A percentile compares a stretch with the other conserved stretches of the same genome.
Conservation (phyloP, 2,888 invertebrate species). For the Melanotus villosus region DNA sequence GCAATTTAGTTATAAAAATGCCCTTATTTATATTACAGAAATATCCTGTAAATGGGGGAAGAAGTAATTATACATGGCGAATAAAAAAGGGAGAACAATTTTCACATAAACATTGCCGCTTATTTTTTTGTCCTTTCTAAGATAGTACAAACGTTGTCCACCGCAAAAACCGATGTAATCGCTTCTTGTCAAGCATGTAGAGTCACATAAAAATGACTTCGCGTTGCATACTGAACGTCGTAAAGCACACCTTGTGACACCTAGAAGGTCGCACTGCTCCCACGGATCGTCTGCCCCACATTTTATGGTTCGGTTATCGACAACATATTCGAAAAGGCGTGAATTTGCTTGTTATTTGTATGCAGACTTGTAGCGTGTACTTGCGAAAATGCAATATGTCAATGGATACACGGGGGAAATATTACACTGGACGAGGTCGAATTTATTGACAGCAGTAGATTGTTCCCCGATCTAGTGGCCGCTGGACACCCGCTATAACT, state of each 20-base stretch:
- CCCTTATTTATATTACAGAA: constrained; percentile 39
- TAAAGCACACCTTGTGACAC: constrained; percentile 62
- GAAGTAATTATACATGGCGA: constrained; percentile 40
- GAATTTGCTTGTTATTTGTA: constrained; percentile 58
- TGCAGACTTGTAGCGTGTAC: constrained; percentile 58
- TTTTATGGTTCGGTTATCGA: constrained; percentile 59
- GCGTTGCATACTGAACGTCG: constrained; percentile 60
- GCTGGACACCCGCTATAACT: constrained; percentile 67
- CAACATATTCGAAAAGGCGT: constrained; percentile 54
- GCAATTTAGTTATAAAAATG: constrained; percentile 37
- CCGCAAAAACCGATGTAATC: constrained; percentile 64
- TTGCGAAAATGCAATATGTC: constrained; percentile 66
- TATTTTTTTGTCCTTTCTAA: too few species aligned
- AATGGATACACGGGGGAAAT: constrained; percentile 66
- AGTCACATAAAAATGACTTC: constrained; percentile 63
- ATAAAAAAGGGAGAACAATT: constrained; percentile 47
- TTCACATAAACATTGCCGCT: constrained; percentile 42
- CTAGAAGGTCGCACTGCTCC: constrained; percentile 62
- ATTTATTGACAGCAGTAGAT: constrained; percentile 69
- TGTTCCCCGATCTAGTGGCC: constrained; percentile 67
- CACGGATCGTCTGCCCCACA: constrained; percentile 62
- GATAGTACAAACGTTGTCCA: constrained; percentile 44
- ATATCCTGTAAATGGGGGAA: constrained; percentile 23
- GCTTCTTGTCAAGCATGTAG: constrained; percentile 63
- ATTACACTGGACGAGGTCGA: constrained; percentile 65